phyloP scores from a whole-genome alignment of 2,797 vertebrate species.

The Benthosema pterotum region DNA sequence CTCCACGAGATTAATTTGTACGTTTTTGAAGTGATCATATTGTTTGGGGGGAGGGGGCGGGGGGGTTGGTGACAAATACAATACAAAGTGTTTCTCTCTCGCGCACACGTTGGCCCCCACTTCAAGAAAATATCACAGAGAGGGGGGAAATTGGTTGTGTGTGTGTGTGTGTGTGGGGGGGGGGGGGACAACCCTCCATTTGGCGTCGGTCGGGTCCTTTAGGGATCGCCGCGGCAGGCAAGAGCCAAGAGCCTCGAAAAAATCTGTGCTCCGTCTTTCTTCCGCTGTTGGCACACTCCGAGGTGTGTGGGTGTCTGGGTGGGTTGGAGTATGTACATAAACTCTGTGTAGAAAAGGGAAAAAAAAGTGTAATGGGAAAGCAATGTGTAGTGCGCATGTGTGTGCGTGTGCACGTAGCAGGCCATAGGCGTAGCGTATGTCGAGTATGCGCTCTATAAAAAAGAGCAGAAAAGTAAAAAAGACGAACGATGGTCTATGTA shows the following conservation, averaged over 20 bases:
- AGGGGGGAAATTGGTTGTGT: conserved; percentile 13
- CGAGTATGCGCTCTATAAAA: too few species aligned
- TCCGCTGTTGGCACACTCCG: conserved; percentile 36
- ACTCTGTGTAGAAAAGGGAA: neutral
- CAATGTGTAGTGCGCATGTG: conserved; percentile 34
- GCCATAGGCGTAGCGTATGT: neutral
- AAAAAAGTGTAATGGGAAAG: neutral
- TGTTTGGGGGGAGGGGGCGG: too few species aligned
- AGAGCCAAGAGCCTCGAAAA: conserved; percentile 42
- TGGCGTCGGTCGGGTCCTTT: conserved; percentile 41
- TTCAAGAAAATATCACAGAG: conserved; percentile 50
- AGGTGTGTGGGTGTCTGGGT: conserved; percentile 14
- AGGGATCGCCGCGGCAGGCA: conserved; percentile 42
- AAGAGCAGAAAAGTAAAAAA: too few species aligned
- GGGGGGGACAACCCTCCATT: conserved; percentile 37
- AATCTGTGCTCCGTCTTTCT: conserved; percentile 51
- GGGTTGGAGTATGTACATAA: neutral
- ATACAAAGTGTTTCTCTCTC: conserved; percentile 40
- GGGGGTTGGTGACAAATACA: conserved; percentile 57
- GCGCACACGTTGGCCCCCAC: conserved; percentile 34
- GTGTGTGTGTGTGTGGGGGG: too few species aligned
- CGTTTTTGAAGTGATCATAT: conserved; percentile 35
- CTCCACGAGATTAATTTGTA: conserved; percentile 38
- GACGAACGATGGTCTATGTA: conserved; percentile 39
- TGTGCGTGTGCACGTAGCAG: neutral